Base-by-base conservation (phyloP, 2,113 vertebrate species). In the Cromileptes altivelis region DNA sequence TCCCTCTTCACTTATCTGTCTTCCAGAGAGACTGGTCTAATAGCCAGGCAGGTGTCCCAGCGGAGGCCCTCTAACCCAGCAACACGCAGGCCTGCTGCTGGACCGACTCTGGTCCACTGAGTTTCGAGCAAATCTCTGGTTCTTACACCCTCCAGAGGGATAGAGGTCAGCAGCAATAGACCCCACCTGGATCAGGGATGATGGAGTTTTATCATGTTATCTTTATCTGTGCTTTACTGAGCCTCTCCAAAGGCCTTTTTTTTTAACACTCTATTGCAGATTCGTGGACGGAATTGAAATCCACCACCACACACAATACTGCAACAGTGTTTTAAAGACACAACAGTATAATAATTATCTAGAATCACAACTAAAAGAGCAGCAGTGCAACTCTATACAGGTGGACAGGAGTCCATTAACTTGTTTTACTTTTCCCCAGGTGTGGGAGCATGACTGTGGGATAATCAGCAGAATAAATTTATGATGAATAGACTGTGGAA, bases 121-220 rank as follows among this genome's bases (percentile, higher is more conserved):
- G 47, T 40, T 81, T 37, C 70, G 70, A 88, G 47, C 68, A 88
- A 79, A 89, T 83, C 64, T 80, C 78, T 25, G 27, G 7, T 47
- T 73, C n/a, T 60, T 76, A 42, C 37, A 45, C 15, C 56, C 79
- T 56, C 33, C 19, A 10, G 62, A 77, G 30, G 68, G 67, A 33
- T 27, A n/a, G 61, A 79, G 57, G 33, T 60, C 64, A 57, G 45
- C 57, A 45, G 33, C 57, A 18, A 61, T 8, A 30, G 12, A 73
- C 45, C 49, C 25, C 67, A 74, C 68, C 33, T 82, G 76, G 80
- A 78, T 70, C 74, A 78, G 65, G 55, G 17, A 79, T 62, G 49
- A 70, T 72, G 63, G 53, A 69, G 40, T 91, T 81, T 78, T 75
- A 67, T 75, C 9, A n/a, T 45, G 23, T 62, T 75, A 42, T 76